Evolutionary conservation across 2,113 vertebrate genomes (phyloP).

Genomic region (Paedocypris sp.): DNA sequence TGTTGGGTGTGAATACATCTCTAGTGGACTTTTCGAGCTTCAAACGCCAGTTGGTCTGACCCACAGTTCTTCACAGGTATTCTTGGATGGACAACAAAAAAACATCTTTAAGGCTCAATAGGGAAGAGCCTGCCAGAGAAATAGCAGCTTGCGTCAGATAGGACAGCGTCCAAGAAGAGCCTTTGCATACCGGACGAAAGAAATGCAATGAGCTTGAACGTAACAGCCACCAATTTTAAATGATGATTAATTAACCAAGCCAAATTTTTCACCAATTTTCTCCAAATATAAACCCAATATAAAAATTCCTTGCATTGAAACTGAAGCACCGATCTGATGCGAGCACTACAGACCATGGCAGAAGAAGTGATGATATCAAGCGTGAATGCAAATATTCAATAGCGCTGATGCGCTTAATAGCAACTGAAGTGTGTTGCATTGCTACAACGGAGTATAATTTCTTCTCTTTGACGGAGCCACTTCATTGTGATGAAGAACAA

Average conservation of each 20-base stretch:
- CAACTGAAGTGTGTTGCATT: constrained; percentile 39
- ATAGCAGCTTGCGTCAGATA: constrained; percentile 7
- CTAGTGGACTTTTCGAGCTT: constrained; percentile 28
- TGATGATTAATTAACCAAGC: too few relatives aligned
- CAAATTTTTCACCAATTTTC: too few relatives aligned
- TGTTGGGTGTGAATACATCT: constrained; percentile 28
- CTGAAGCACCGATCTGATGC: constrained; percentile 4
- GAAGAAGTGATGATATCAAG: constrained; percentile 10
- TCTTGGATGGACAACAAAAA: constrained; percentile 34
- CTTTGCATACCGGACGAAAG: constrained; percentile 3
- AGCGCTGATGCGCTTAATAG: constrained; percentile 34
- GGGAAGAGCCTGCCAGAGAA: constrained; percentile 16
- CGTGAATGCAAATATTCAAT: constrained; percentile 28
- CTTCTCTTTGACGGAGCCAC: constrained; percentile 35
- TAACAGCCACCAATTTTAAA: too few relatives aligned
- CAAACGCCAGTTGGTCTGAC: constrained; percentile 27
- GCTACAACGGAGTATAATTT: constrained; percentile 39
- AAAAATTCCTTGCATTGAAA: too few relatives aligned
- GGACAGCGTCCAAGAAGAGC: constrained; percentile 18
- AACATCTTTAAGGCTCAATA: constrained; percentile 14
- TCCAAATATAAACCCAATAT: too few relatives aligned
- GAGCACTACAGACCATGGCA: background rate
- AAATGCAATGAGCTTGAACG: too few relatives aligned
- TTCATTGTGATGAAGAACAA: constrained; percentile 30
- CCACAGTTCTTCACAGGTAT: constrained; percentile 34